phyloP scores from a whole-genome alignment of 2,888 invertebrate genomes.

The Pyrrhosoma nymphula region DNA sequence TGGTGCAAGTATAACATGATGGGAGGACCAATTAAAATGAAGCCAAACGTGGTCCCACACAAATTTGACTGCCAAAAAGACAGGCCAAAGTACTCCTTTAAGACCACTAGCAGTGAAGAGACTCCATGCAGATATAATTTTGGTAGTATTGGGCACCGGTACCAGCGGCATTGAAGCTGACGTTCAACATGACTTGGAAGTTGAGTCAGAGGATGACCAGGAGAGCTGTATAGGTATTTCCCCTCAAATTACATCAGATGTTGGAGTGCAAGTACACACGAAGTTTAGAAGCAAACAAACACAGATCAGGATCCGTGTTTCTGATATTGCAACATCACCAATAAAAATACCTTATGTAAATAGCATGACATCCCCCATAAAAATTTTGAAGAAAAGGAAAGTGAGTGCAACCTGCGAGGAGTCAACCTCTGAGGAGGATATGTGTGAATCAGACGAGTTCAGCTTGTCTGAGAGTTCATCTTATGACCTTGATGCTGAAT shows the following conservation, averaged over 20 bases:
- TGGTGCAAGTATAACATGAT: neutral
- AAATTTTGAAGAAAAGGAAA: neutral
- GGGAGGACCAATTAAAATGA: neutral
- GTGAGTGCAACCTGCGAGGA: neutral
- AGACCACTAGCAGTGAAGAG: neutral
- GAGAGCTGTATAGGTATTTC: neutral
- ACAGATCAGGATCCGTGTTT: neutral
- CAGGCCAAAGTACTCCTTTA: neutral
- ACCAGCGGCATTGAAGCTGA: neutral
- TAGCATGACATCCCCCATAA: neutral
- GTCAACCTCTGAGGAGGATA: neutral
- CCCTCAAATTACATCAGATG: neutral
- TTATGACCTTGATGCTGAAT: neutral
- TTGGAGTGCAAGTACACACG: neutral
- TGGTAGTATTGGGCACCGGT: neutral
- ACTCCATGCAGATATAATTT: neutral
- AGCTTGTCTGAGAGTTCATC: neutral
- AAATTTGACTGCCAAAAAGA: neutral
- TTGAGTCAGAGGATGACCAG: neutral
- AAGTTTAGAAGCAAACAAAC: neutral
- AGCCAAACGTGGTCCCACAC: neutral
- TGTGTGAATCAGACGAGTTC: neutral
- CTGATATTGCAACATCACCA: neutral
- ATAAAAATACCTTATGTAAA: neutral
- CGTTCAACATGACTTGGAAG: neutral